phyloP scores from a whole-genome alignment of 2,888 invertebrate genomes.

The Acanthosepion lycidas region DNA sequence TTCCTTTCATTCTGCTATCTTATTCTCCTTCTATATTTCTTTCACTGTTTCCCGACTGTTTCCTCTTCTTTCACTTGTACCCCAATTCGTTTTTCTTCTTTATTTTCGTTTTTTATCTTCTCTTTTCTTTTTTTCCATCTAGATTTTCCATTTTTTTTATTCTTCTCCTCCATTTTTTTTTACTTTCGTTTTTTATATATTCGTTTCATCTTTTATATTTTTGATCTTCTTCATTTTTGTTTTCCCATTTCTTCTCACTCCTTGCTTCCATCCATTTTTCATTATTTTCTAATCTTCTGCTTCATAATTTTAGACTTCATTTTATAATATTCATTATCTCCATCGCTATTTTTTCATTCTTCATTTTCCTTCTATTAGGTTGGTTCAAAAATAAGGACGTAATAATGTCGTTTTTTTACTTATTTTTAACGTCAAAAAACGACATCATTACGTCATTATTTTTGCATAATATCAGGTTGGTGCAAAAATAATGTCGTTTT shows the following conservation, averaged over 20 bases:
- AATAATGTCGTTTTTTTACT: too few species aligned
- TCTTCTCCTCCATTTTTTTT: too few species aligned
- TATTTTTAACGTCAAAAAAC: too few species aligned
- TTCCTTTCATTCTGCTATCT: not conserved
- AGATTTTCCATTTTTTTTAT: too few species aligned
- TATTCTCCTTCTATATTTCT: not conserved
- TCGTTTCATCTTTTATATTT: not conserved
- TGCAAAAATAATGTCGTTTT: too few species aligned
- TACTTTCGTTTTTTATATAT: not conserved
- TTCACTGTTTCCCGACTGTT: not conserved
- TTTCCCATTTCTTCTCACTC: not conserved
- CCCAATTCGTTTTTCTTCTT: too few species aligned
- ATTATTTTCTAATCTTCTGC: not conserved
- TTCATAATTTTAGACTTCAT: not conserved
- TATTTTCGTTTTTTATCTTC: too few species aligned
- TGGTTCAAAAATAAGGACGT: too few species aligned
- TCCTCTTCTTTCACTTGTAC: too few species aligned
- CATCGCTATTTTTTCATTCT: not conserved
- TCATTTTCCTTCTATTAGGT: not conserved
- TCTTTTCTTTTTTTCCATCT: too few species aligned
- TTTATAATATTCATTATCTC: not conserved
- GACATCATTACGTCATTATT: too few species aligned
- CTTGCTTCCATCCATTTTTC: not conserved
- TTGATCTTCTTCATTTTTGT: not conserved
- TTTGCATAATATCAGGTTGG: too few species aligned